Evolutionary conservation across 2,888 invertebrate species (phyloP).

Genomic region (Heliconius aoede): DNA sequence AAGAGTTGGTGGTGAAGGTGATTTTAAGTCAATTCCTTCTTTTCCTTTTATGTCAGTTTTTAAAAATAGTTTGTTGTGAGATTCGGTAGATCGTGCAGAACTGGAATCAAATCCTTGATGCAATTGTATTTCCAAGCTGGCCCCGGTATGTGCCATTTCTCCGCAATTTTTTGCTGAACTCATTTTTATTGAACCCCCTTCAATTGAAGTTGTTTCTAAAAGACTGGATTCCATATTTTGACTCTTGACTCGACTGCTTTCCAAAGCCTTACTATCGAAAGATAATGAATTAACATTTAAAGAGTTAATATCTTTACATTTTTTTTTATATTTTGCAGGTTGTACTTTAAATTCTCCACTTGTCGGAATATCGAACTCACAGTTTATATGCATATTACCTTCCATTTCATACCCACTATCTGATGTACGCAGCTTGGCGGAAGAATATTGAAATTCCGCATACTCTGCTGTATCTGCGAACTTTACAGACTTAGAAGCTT

Average conservation of each 20-base stretch:
- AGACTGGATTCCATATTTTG: conserved; percentile 12
- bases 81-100: background rate
- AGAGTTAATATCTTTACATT: background rate
- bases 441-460: background rate
- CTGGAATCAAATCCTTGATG: background rate
- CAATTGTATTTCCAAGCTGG: background rate
- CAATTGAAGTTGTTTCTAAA: background rate
- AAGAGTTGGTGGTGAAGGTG: conserved; percentile 58
- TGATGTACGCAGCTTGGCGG: background rate
- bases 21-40: conserved; percentile 31
- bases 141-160: background rate
- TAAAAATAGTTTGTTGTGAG: conserved; percentile 28
- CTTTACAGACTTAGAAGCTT: background rate
- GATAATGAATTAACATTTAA: background rate
- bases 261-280: background rate
- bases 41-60: conserved; percentile 49
- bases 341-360: background rate
- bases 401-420: background rate
- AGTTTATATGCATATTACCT: background rate
- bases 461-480: background rate
- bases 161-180: background rate
- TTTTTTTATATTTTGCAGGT: background rate
- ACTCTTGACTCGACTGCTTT: background rate
- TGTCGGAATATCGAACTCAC: background rate
- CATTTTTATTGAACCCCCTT: conserved; percentile 1